Percentiles rank a stretch among this genome's conserved stretches.
phyloP scores from a whole-genome alignment of 2,113 vertebrate species.

The Calidris pugnax region DNA sequence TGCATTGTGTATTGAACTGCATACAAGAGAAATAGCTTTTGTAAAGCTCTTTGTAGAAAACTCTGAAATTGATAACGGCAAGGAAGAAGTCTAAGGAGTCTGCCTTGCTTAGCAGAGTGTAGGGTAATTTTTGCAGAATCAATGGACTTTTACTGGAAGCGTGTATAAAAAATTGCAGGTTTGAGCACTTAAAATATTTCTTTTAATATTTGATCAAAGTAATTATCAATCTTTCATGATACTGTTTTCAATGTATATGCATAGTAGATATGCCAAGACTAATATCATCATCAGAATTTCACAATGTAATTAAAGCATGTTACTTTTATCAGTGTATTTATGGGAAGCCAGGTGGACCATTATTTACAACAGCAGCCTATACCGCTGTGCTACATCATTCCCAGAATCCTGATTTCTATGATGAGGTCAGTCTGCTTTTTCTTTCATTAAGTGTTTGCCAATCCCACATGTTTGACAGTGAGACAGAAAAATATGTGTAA shows the following conservation, averaged over 20 bases:
- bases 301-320: constrained; percentile 4
- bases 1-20: neutral
- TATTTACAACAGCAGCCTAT: constrained; percentile 87
- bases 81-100: neutral
- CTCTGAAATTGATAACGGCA: neutral
- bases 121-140: constrained; percentile 6
- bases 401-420: constrained; percentile 96
- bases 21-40: neutral
- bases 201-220: constrained; percentile 34
- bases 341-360: constrained; percentile 90
- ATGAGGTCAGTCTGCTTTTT: constrained; percentile 83
- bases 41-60: neutral
- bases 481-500: neutral
- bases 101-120: neutral
- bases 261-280: neutral
- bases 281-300: constrained; percentile 3
- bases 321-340: constrained; percentile 88
- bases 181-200: neutral
- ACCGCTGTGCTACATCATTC: constrained; percentile 93
- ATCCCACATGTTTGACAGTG: neutral
- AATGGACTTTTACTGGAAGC: constrained; percentile 32
- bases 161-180: neutral
- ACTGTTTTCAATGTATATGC: neutral
- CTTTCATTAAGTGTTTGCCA: neutral
- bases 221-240: constrained; percentile 17